Base-by-base conservation (phyloP, 2,888 invertebrate species). In the Poecilus cupreus region DNA sequence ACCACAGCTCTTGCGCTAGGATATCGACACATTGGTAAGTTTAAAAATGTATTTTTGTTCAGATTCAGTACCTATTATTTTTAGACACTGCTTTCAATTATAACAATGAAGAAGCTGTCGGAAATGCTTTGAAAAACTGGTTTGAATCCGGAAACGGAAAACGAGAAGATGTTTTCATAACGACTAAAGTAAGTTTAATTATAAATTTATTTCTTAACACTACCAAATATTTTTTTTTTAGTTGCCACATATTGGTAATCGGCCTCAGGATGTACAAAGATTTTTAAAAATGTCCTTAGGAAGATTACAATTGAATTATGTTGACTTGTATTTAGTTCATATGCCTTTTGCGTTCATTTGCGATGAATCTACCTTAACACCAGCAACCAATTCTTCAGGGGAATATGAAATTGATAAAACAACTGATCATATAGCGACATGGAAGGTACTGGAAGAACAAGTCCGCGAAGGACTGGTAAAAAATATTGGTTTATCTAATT, bases 401-500 rank as follows among this genome's bases (percentile, higher is more conserved):
- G 89, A 91, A 57, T 92, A 92, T 84, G 88, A 90, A 79, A 86
- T 94, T 81, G 94, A 94, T 86, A 87, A 90, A 82, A 89, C 91
- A 16, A 94, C 93, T 39, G 91, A 95, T 87, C 93, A 93, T 85
- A 86, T 93, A 51, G 90, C 90, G 60, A 93, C 94, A 37, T 96
- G 96, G 96, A 92, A 93, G 91, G 94, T 90, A 86, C 92, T 96
- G 94, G 95, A 95, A 88, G 89, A 92, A 74, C 88, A 88, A 84
- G 94, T 95, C 64, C 90, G 91, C 83, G 89, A 90, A 75, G 95
- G 95, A 2, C 89, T 91, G 20, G 88, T 92, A 0, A 93, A 91
- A 86, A 92, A 94, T n/a, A 93, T 96, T 83, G 96, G 96, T 2
- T 87, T 96, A 74, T 96, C 96, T 72, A 96, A 96, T 88, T 96